phyloP scores from a whole-genome alignment of 2,113 vertebrate genomes.

The Erinaceus europaeus region DNA sequence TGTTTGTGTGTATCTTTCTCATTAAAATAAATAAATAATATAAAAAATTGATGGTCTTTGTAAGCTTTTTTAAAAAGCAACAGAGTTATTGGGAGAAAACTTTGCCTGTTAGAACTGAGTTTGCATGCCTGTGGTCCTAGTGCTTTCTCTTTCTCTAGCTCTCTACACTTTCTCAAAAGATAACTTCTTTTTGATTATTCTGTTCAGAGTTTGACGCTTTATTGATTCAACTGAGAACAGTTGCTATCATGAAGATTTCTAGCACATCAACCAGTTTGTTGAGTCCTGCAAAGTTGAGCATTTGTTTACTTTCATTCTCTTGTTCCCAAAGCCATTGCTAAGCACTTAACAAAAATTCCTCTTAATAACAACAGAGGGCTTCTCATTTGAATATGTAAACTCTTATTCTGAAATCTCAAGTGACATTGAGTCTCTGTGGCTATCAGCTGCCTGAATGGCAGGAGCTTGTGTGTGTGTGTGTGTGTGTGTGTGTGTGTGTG shows the following conservation, averaged over 20 bases:
- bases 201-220: conserved; percentile 32
- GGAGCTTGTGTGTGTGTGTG: too few species aligned
- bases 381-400: conserved; percentile 28
- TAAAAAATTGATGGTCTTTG: too few species aligned
- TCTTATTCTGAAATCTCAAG: conserved; percentile 1
- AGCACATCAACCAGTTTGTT: conserved; percentile 15
- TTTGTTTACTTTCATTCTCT: conserved; percentile 51
- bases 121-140: too few species aligned
- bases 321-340: conserved; percentile 29
- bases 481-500: too few species aligned
- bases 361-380: background rate
- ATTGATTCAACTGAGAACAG: background rate
- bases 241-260: background rate
- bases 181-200: conserved; percentile 22
- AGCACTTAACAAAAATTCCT: conserved; percentile 28
- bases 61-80: too few species aligned
- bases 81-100: too few species aligned
- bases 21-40: too few species aligned
- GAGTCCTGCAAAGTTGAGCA: conserved; percentile 1
- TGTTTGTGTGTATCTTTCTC: too few species aligned
- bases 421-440: background rate
- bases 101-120: too few species aligned
- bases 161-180: too few species aligned
- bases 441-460: background rate
- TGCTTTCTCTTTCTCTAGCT: too few species aligned